Conservation (phyloP, 2,888 invertebrate species). For the Unio delphinus region DNA sequence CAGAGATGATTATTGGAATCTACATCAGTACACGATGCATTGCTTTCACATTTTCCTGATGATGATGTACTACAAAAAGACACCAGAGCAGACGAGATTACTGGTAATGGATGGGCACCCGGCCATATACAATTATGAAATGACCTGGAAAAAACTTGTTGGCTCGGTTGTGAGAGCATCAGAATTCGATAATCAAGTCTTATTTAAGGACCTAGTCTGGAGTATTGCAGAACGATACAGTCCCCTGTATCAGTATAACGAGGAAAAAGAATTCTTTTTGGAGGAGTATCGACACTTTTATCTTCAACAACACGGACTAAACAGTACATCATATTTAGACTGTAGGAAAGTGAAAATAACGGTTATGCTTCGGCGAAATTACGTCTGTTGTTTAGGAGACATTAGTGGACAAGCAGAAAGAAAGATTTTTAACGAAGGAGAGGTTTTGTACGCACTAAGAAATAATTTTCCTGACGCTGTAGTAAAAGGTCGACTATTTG, state of each 20-base stretch:
- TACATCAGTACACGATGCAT: slow-evolving; percentile 42
- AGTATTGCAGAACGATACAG: slow-evolving; percentile 49
- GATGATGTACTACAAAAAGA: slow-evolving; percentile 26
- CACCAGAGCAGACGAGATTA: slow-evolving; percentile 41
- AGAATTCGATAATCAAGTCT: slow-evolving; percentile 26
- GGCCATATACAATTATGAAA: slow-evolving; percentile 38
- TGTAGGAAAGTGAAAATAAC: slow-evolving; percentile 45
- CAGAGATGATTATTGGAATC: slow-evolving; percentile 48
- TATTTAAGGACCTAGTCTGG: slow-evolving; percentile 44
- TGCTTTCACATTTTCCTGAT: slow-evolving; percentile 42
- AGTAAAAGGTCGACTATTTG: slow-evolving; percentile 14
- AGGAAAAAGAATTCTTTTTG: slow-evolving; percentile 32
- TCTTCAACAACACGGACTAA: slow-evolving; percentile 32
- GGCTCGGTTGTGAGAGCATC: slow-evolving; percentile 39
- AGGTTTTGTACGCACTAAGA: slow-evolving; percentile 13
- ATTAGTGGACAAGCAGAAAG: slow-evolving; percentile 20
- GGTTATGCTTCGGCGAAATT: slow-evolving; percentile 54
- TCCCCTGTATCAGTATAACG: slow-evolving; percentile 35
- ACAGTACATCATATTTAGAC: slow-evolving; percentile 13
- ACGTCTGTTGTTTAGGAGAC: slow-evolving; percentile 62
- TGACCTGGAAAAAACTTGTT: slow-evolving; percentile 51
- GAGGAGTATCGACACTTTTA: slow-evolving; percentile 58
- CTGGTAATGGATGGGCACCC: slow-evolving; percentile 60
- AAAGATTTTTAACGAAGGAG: slow-evolving; percentile 28
- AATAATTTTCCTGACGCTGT: slow-evolving; percentile 6